phyloP scores from a whole-genome alignment of 2,113 vertebrate species.

The Nibea albiflora region DNA sequence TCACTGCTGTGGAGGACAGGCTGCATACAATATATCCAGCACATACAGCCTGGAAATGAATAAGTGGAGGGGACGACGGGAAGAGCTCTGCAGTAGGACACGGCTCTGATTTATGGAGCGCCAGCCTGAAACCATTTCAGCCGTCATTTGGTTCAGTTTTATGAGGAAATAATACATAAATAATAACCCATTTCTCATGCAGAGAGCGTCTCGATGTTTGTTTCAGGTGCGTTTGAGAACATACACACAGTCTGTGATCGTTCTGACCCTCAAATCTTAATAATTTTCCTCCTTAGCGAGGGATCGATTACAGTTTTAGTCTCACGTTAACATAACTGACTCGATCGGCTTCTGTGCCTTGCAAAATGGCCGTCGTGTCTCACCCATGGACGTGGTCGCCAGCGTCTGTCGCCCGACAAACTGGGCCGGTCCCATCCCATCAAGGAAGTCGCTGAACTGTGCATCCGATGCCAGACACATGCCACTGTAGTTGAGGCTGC shows the following conservation, averaged over 20 bases:
- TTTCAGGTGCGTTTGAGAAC: background rate
- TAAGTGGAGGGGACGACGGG: background rate
- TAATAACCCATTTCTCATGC: background rate
- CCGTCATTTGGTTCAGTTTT: background rate
- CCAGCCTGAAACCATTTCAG: constrained; percentile 1
- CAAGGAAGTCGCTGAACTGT: constrained; percentile 97
- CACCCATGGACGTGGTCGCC: constrained; percentile 98
- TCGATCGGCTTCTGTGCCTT: background rate
- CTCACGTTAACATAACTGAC: background rate
- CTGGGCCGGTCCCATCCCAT: constrained; percentile 98
- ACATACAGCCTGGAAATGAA: constrained; percentile 17
- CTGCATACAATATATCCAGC: constrained; percentile 13
- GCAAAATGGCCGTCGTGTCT: constrained; percentile 52
- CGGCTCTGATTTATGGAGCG: constrained; percentile 17
- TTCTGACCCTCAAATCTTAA: background rate
- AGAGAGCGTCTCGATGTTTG: background rate
- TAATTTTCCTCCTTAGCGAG: background rate
- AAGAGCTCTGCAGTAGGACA: background rate
- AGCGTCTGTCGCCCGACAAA: constrained; percentile 97
- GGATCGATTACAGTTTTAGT: background rate
- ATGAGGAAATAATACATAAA: background rate
- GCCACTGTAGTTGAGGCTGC: constrained; percentile 96
- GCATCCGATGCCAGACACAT: constrained; percentile 95
- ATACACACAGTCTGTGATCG: background rate
- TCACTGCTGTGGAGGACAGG: constrained; percentile 39